Evolutionary conservation across 2,113 vertebrate genomes (phyloP).

Genomic region (Pterophyllum scalare): DNA sequence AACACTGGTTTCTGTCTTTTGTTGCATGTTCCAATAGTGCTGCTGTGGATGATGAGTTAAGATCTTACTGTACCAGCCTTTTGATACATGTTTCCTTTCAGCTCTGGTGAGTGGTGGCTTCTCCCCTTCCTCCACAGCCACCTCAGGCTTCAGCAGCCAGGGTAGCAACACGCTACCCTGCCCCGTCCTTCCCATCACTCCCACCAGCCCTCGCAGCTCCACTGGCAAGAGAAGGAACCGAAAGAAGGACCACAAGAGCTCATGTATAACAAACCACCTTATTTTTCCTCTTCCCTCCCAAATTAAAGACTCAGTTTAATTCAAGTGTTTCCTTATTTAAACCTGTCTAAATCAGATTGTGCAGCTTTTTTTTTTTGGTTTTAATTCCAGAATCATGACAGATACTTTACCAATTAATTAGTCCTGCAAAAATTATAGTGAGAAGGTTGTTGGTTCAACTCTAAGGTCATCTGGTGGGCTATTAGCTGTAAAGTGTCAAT

Average conservation of each 20-base stretch:
- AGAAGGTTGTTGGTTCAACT: background rate
- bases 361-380: too few species aligned
- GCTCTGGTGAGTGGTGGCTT: constrained; percentile 91
- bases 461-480: background rate
- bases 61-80: background rate
- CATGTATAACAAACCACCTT: constrained; percentile 78
- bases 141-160: constrained; percentile 88
- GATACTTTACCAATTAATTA: background rate
- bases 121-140: constrained; percentile 88
- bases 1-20: constrained; percentile 1
- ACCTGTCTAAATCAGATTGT: background rate
- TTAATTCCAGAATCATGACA: background rate
- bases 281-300: background rate
- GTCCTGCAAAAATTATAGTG: background rate
- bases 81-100: constrained; percentile 70
- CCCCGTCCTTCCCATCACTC: constrained; percentile 73
- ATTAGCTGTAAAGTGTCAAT: background rate
- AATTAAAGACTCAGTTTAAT: background rate
- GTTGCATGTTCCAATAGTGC: background rate
- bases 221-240: constrained; percentile 87
- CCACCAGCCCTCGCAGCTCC: constrained; percentile 89
- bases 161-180: constrained; percentile 87
- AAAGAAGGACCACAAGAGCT: constrained; percentile 94
- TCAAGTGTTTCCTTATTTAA: background rate
- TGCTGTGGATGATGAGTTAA: constrained; percentile 16